Evolutionary conservation across 1,140 invertebrate genomes (phyloP).

Genomic region (Matsumurasca onukii): DNA sequence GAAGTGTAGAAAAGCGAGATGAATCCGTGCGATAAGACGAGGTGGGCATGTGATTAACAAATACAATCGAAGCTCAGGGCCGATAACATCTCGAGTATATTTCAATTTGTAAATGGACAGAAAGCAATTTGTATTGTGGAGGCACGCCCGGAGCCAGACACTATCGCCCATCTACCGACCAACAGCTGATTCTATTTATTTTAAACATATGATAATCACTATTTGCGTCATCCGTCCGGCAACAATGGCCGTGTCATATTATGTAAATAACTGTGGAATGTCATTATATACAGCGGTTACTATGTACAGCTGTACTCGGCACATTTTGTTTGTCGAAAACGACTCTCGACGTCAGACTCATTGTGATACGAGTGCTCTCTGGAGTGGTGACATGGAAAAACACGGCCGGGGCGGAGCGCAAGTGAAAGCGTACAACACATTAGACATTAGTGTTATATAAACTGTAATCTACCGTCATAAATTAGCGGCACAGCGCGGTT

Average conservation of each 20-base stretch:
- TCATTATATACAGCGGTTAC: conserved; percentile 16
- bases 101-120: conserved; percentile 27
- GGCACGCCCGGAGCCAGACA: conserved; percentile 16
- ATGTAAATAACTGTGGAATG: conserved; percentile 18
- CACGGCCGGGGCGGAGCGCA: neutral
- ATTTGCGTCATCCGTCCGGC: neutral
- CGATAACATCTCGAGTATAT: conserved; percentile 5
- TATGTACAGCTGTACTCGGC: neutral
- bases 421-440: no score
- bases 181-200: conserved; percentile 2
- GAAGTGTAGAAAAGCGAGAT: conserved; percentile 23
- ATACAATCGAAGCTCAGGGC: neutral
- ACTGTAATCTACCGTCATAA: neutral
- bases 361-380: conserved; percentile 4
- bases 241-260: conserved; percentile 24
- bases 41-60: conserved; percentile 19
- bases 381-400: conserved; percentile 1
- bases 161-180: conserved; percentile 5
- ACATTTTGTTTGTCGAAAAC: conserved; percentile 14
- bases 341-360: neutral
- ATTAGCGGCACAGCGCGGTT: no score
- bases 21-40: neutral
- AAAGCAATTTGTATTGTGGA: conserved; percentile 20
- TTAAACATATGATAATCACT: conserved; percentile 25
- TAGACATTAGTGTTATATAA: no score